Percentiles rank a stretch among this genome's conserved stretches.
Evolutionary conservation across 2,888 invertebrate genomes (phyloP).

Genomic region (Diplazon laetatorius): DNA sequence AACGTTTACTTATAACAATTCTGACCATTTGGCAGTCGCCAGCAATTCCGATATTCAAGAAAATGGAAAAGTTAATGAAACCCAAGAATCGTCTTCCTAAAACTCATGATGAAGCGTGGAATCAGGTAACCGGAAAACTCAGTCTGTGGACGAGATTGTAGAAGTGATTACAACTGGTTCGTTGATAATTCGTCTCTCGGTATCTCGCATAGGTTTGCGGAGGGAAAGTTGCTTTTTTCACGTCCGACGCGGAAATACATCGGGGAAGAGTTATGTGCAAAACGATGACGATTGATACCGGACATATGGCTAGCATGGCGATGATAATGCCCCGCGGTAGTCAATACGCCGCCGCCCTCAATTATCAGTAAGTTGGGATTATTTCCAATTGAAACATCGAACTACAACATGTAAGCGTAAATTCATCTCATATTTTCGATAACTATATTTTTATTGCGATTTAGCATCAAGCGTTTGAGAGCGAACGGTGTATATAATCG

Average conservation of each 20-base stretch:
- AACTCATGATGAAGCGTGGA: conserved; percentile 65
- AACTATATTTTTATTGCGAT: too few species aligned
- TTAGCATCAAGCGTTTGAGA: too few species aligned
- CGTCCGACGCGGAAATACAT: conserved; percentile 65
- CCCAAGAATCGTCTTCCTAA: conserved; percentile 66
- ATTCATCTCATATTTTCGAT: too few species aligned
- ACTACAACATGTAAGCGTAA: too few species aligned
- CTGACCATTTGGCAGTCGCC: too few species aligned
- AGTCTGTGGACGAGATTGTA: not conserved
- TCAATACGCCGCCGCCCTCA: conserved; percentile 70
- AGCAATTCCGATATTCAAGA: conserved; percentile 58
- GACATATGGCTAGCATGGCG: conserved; percentile 68
- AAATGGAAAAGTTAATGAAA: conserved; percentile 67
- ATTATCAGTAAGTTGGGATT: conserved; percentile 68
- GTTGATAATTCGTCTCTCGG: not conserved
- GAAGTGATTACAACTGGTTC: not conserved
- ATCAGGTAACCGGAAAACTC: conserved; percentile 65
- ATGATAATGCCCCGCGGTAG: conserved; percentile 68
- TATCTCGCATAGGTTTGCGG: conserved; percentile 68
- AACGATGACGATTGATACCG: conserved; percentile 67
- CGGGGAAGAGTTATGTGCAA: conserved; percentile 68
- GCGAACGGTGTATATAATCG: too few species aligned
- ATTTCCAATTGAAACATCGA: too few species aligned
- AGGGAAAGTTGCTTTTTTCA: conserved; percentile 71
- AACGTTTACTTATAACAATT: conserved; percentile 41